Evolutionary conservation across 2,797 vertebrate species (phyloP).

Genomic region (Leptatherina wallacei): DNA sequence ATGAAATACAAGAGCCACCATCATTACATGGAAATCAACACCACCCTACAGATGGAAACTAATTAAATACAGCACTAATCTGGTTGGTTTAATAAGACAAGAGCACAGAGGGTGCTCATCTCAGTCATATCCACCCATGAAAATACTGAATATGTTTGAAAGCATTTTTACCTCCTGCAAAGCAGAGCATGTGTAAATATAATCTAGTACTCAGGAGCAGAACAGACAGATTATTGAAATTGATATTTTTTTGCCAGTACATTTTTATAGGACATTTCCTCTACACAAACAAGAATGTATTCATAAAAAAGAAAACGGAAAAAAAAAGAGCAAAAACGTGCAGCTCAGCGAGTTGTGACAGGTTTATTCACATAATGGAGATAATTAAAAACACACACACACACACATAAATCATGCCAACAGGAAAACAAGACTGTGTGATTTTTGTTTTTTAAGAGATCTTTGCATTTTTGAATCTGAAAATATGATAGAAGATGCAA

Average conservation of each 20-base stretch:
- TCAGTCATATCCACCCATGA: slow-evolving; percentile 7
- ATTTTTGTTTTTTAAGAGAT: neutral
- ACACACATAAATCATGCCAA: neutral
- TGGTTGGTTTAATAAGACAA: neutral
- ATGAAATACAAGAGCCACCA: neutral
- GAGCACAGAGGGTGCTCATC: slow-evolving; percentile 8
- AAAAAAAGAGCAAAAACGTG: slow-evolving; percentile 10
- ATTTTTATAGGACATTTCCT: neutral
- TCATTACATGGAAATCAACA: neutral
- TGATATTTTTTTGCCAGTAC: neutral
- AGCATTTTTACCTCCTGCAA: slow-evolving; percentile 10
- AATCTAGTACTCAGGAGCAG: slow-evolving; percentile 38
- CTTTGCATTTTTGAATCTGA: neutral
- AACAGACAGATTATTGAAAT: slow-evolving; percentile 23
- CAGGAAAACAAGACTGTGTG: neutral
- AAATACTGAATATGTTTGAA: slow-evolving; percentile 6
- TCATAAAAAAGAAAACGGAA: neutral
- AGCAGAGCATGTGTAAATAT: slow-evolving; percentile 29
- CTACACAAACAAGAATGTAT: neutral
- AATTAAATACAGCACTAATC: neutral
- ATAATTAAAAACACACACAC: neutral
- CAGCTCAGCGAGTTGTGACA: neutral
- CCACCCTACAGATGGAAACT: slow-evolving; percentile 8
- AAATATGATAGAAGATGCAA: neutral
- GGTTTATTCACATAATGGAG: slow-evolving; percentile 1